Conservation (phyloP, 2,113 vertebrate species). For the Mirounga angustirostris region DNA sequence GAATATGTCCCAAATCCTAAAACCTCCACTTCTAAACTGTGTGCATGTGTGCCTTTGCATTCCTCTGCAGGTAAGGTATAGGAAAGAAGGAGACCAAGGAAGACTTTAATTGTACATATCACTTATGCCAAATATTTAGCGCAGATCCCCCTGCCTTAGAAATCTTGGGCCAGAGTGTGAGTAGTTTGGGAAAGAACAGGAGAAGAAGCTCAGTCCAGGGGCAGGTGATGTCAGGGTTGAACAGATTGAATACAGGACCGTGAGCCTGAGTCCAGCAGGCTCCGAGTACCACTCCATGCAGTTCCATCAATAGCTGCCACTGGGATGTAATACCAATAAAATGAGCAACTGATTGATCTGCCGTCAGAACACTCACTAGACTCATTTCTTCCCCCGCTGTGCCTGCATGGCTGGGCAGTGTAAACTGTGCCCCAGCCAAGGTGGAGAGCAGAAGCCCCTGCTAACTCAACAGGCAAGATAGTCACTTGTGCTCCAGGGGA, state of each 20-base stretch:
- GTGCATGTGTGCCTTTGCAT: background rate
- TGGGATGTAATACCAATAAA: background rate
- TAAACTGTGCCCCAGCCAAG: background rate
- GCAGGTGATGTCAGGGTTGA: too few relatives aligned
- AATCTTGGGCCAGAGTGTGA: background rate
- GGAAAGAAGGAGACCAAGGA: background rate
- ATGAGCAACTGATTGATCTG: conserved; percentile 15
- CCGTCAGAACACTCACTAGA: background rate
- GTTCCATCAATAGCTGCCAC: background rate
- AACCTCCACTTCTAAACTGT: background rate
- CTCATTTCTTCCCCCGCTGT: background rate
- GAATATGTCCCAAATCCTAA: background rate
- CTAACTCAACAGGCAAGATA: background rate
- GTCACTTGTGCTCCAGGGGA: background rate
- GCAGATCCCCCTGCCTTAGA: background rate
- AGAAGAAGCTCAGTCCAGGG: background rate
- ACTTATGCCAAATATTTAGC: background rate
- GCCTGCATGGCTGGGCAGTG: background rate
- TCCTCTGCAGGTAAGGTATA: background rate
- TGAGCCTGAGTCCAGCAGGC: background rate
- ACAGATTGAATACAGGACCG: background rate
- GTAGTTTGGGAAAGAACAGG: background rate
- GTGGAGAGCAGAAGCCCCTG: background rate
- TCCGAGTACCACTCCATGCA: background rate
- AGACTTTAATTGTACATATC: background rate